These are phyloP conservation scores for Pseudocheirus occidentalis DNA, from an alignment of 2,797 vertebrate species.

Conservation along the genomic window DNA sequence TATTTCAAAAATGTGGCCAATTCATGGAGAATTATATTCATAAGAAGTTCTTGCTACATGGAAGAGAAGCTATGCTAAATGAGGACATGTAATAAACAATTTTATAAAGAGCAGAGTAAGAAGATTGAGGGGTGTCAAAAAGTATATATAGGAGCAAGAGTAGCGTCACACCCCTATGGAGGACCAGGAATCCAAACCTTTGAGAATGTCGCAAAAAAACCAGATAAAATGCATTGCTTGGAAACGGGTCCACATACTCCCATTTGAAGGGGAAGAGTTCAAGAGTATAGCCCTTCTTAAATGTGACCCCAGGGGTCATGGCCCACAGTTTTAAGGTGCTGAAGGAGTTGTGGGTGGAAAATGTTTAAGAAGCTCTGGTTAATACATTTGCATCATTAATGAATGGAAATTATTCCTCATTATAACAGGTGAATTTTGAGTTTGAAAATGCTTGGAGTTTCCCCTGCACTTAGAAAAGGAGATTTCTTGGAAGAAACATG, in stretches of 20 bases:
- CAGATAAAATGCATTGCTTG: too few species aligned
- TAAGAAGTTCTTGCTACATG: neutral
- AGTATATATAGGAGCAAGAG: neutral
- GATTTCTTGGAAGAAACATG: neutral
- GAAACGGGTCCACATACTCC: neutral
- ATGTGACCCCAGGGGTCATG: too few species aligned
- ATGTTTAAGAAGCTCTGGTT: too few species aligned
- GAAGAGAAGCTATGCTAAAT: neutral
- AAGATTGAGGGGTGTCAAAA: neutral
- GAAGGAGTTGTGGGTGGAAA: too few species aligned
- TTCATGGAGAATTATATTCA: neutral
- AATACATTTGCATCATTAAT: neutral
- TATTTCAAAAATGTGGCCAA: neutral
- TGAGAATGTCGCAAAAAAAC: neutral
- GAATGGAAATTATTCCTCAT: neutral
- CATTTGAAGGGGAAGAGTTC: neutral
- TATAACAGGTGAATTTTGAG: neutral
- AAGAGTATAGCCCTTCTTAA: too few species aligned
- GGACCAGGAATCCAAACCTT: neutral
- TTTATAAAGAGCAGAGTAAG: neutral
- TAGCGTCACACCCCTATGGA: neutral
- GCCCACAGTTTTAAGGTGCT: too few species aligned
- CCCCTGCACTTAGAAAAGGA: neutral
- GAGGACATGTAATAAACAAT: neutral
- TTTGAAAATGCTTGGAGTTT: neutral